Evolutionary conservation across 2,113 vertebrate genomes (phyloP).

Genomic region (Ictalurus furcatus): DNA sequence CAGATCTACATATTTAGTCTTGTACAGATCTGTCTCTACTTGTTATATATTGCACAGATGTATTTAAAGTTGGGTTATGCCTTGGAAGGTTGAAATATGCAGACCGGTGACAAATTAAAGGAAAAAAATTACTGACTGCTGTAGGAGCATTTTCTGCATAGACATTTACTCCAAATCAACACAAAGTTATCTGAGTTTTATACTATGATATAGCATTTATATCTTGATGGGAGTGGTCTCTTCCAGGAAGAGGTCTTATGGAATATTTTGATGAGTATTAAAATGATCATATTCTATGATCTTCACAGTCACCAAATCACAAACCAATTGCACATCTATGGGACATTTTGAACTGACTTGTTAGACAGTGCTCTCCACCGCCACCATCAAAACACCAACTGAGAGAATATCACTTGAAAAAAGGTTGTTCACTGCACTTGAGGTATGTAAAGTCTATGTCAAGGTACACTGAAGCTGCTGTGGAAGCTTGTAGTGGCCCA

Average conservation of each 20-base stretch:
- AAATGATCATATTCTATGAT: not conserved
- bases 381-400: not conserved
- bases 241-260: not conserved
- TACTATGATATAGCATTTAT: not conserved
- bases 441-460: not conserved
- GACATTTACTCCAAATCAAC: not conserved
- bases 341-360: not conserved
- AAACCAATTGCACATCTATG: not conserved
- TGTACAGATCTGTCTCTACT: not conserved
- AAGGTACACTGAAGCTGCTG: not conserved
- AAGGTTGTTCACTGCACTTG: not conserved
- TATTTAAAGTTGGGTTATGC: not conserved
- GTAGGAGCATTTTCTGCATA: not conserved
- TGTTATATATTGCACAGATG: not conserved
- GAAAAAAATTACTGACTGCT: not conserved
- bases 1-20: not conserved
- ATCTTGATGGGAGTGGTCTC: not conserved
- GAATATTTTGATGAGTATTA: not conserved
- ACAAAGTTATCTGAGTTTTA: not conserved
- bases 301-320: not conserved
- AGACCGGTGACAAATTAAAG: not conserved
- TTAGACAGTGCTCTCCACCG: not conserved
- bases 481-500: not conserved
- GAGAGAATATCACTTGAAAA: not conserved
- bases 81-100: not conserved